phyloP scores from a whole-genome alignment of 2,113 vertebrate genomes.

The Benitochromis conjunctus region DNA sequence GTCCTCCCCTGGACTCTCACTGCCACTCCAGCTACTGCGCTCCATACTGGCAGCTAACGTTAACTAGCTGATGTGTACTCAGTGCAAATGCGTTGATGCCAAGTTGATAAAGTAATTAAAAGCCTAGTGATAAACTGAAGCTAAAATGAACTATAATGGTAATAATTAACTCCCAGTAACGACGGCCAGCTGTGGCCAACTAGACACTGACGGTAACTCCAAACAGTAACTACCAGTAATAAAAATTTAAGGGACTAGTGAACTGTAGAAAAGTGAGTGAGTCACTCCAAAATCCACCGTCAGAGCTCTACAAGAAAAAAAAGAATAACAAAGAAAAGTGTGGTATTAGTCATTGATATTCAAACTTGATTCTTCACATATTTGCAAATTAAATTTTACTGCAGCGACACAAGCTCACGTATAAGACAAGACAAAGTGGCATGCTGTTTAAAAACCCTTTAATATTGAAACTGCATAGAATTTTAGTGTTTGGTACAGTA shows the following conservation, averaged over 20 bases:
- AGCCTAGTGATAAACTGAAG: not conserved
- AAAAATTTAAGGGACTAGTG: rapidly evolving
- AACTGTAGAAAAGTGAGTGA: not conserved
- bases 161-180: not conserved
- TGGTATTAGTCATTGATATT: not conserved
- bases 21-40: slow-evolving; percentile 97
- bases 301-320: slow-evolving; percentile 12
- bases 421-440: not conserved
- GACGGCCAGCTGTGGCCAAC: not conserved
- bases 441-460: not conserved
- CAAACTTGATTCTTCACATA: not conserved
- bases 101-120: not conserved
- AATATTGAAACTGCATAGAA: not conserved
- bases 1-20: slow-evolving; percentile 93
- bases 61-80: not conserved
- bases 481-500: not conserved
- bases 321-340: not conserved
- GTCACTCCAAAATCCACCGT: not conserved
- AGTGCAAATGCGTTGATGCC: not conserved
- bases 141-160: not conserved
- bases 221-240: not conserved
- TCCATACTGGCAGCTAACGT: slow-evolving; percentile 84
- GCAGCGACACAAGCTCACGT: not conserved
- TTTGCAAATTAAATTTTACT: not conserved
- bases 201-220: not conserved